phyloP scores from a whole-genome alignment of 1,140 invertebrate species.

The Bombyx mandarina region DNA sequence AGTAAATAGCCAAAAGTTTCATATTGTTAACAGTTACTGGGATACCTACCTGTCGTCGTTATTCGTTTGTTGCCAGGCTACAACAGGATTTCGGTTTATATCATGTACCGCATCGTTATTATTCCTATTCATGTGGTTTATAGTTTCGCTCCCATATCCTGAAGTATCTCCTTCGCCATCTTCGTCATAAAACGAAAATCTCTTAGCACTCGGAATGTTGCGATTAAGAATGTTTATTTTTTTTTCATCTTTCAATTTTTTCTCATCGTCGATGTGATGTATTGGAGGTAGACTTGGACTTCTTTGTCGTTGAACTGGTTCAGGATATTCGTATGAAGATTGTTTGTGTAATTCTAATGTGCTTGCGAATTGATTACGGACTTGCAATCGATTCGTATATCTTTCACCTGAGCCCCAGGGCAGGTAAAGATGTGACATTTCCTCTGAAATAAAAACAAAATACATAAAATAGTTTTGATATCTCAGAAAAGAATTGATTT shows the following conservation, averaged over 20 bases:
- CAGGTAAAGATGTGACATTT: constrained; percentile 62
- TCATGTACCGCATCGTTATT: constrained; percentile 30
- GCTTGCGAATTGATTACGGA: constrained; percentile 63
- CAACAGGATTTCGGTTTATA: constrained; percentile 32
- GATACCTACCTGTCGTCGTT: constrained; percentile 38
- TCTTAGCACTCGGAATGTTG: constrained; percentile 53
- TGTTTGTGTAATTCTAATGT: constrained; percentile 63
- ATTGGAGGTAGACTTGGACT: constrained; percentile 76
- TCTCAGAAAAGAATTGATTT: too few species aligned
- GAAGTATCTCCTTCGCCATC: constrained; percentile 79
- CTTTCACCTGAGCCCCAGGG: constrained; percentile 58
- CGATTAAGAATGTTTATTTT: constrained; percentile 38
- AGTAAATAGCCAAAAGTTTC: too few species aligned
- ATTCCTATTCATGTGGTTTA: constrained; percentile 60
- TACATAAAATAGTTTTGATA: too few species aligned
- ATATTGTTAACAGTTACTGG: too few species aligned
- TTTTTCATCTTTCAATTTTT: constrained; percentile 32
- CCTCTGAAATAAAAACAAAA: constrained; percentile 38
- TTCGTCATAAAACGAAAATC: constrained; percentile 67
- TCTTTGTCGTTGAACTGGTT: constrained; percentile 58
- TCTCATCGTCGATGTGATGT: constrained; percentile 54
- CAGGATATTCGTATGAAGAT: constrained; percentile 56
- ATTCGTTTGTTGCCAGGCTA: constrained; percentile 47
- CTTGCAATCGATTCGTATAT: constrained; percentile 53
- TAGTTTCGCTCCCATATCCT: constrained; percentile 79